Evolutionary conservation across 1,140 invertebrate species (phyloP).

Genomic region (Cyclargus thomasi): DNA sequence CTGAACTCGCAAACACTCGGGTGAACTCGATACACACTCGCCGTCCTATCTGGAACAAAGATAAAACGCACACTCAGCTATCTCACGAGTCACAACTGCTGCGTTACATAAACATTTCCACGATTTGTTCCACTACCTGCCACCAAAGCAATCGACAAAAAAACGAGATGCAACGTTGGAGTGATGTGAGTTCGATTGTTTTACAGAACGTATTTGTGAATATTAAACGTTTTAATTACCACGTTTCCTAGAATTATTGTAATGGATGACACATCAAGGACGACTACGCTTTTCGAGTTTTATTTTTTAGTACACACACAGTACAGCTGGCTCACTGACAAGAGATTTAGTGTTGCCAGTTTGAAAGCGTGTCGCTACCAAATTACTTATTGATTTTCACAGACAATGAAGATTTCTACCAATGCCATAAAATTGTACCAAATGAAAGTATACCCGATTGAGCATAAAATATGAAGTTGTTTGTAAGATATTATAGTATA

Average conservation of each 20-base stretch:
- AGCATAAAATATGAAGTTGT: background rate
- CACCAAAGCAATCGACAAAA: constrained; percentile 38
- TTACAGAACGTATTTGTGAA: constrained; percentile 15
- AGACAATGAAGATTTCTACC: constrained; percentile 5
- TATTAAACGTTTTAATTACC: constrained; percentile 37
- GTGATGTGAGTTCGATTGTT: background rate
- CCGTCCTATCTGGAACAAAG: constrained; percentile 63
- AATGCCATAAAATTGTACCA: constrained; percentile 29
- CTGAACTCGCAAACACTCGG: constrained; percentile 31
- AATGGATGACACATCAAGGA: constrained; percentile 72
- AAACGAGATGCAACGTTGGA: background rate
- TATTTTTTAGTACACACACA: constrained; percentile 58
- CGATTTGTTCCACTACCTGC: constrained; percentile 51
- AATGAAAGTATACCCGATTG: background rate
- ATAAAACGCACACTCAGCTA: constrained; percentile 57
- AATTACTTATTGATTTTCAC: constrained; percentile 31
- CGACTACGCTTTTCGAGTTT: constrained; percentile 53
- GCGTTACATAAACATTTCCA: constrained; percentile 72
- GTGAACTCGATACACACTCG: constrained; percentile 30
- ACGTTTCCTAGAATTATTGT: constrained; percentile 58
- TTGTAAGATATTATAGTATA: no score
- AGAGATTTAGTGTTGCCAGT: constrained; percentile 50
- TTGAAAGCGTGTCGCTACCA: constrained; percentile 25
- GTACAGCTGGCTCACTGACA: constrained; percentile 70
- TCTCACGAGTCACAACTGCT: constrained; percentile 59